Evolutionary conservation across 2,113 vertebrate genomes (phyloP), one percentile per base, ranked within the genome.

Genomic region (Romanogobio albipinnatus): DNA sequence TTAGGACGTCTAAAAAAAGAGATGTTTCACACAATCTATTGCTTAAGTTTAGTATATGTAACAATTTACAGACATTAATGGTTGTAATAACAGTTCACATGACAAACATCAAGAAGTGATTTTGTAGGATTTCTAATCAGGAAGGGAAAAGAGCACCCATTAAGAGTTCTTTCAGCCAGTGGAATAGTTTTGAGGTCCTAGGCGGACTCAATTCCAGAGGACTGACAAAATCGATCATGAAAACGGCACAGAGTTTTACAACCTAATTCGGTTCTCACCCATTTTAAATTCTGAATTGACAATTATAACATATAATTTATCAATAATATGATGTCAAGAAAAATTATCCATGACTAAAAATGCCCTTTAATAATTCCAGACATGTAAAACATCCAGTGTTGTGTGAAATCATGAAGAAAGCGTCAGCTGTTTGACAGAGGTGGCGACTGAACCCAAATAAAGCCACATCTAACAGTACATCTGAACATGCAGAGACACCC

Each of bases 401-500:
- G 39, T 66, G 58, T 79, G 58, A 79, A 79, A 62, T 36, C n/a
- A 19, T 22, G 47, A 29, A 2, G 17, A 19, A 70, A 83, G 13
- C 22, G 39, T 58, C 56, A 53, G 78, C 61, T 39, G 61, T 47
- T 73, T 83, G 86, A 61, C 81, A 82, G 59, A 39, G 11, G 79
- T 33, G 45, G 78, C 80, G 73, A 66, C 51, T 51, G 86, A 87
- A 77, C 24, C 39, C 83, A 66, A 59, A 76, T 76, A 66, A 80
- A 76, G 74, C 76, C 84, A 88, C 81, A 86, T 84, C 84, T 79
- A 83, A 84, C 75, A 26, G 13, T 76, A 45, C 45, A 78, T 49
- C 76, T 49, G 80, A 86, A 86, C 81, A 88, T 75, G 80, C 73
- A 82, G 73, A 85, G 84, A 82, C 79, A 47, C 74, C 79, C 81